Evolutionary conservation across 2,888 invertebrate species (phyloP).

Genomic region (Camponotus fellah): DNA sequence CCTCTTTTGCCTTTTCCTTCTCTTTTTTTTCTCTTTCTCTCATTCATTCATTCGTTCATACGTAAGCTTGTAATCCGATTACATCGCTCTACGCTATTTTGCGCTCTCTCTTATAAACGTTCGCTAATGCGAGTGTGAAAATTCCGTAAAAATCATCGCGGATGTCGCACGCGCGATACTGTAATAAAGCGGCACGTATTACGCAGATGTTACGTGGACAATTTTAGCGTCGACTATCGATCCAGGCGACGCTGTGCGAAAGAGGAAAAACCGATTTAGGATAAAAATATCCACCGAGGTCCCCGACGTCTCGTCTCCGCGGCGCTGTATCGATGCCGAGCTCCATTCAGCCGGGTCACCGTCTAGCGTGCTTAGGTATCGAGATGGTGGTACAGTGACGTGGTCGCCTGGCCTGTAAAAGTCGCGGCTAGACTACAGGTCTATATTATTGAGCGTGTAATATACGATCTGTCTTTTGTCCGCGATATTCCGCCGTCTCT

Average conservation of each 20-base stretch:
- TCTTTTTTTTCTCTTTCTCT: not conserved
- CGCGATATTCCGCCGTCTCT: not conserved
- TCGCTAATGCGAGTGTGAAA: conserved; percentile 21
- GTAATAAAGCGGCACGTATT: conserved; percentile 28
- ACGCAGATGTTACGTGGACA: conserved; percentile 45
- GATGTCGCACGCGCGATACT: not conserved
- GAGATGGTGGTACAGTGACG: not conserved
- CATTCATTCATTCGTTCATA: conserved; percentile 21
- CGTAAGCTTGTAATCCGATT: conserved; percentile 54
- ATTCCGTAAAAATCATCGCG: conserved; percentile 41
- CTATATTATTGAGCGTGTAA: not conserved
- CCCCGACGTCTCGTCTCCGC: conserved; percentile 45
- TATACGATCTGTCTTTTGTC: not conserved
- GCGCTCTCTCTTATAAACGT: conserved; percentile 26
- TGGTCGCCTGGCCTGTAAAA: not conserved
- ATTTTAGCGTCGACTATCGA: conserved; percentile 51
- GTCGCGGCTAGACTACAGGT: conserved; percentile 5
- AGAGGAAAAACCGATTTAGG: conserved; percentile 46
- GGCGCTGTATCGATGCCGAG: conserved; percentile 39
- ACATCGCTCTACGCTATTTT: conserved; percentile 46
- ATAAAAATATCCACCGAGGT: conserved; percentile 45
- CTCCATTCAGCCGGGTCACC: conserved; percentile 29
- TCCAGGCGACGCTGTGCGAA: conserved; percentile 20
- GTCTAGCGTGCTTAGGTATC: conserved; percentile 22
- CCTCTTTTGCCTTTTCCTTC: not conserved